phyloP scores from a whole-genome alignment of 2,888 invertebrate genomes.

The Cepaea hortensis region DNA sequence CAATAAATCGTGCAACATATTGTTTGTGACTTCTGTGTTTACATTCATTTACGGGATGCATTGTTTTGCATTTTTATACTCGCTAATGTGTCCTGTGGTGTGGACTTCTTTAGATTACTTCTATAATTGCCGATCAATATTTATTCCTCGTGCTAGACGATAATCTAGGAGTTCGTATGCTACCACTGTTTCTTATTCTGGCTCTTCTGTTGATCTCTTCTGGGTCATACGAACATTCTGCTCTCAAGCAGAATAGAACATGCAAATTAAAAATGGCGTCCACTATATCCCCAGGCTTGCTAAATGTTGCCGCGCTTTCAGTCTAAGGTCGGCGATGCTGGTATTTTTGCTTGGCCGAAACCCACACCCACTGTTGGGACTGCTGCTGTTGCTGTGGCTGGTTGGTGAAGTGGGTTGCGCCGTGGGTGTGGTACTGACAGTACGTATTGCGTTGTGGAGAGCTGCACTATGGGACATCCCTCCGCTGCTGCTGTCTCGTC shows the following conservation, averaged over 20 bases:
- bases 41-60: no score
- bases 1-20: no score
- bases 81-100: no score
- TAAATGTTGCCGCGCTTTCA: constrained; percentile 94
- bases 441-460: constrained; percentile 26
- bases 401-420: background rate
- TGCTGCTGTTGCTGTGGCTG: constrained; percentile 22
- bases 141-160: no score
- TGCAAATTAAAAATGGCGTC: background rate
- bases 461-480: background rate
- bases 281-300: constrained; percentile 84
- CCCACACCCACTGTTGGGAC: constrained; percentile 27
- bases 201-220: no score
- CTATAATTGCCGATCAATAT: no score
- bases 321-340: constrained; percentile 93
- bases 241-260: background rate
- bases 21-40: no score
- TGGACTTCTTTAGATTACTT: no score
- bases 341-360: constrained; percentile 79
- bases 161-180: no score
- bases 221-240: no score
- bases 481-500: constrained; percentile 7
- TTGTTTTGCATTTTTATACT: no score
- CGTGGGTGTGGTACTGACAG: constrained; percentile 32
- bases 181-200: no score